These are phyloP conservation scores for Trachymyrmex cornetzi DNA, from an alignment of 1,140 invertebrate genomes.

Conservation along the genomic window DNA sequence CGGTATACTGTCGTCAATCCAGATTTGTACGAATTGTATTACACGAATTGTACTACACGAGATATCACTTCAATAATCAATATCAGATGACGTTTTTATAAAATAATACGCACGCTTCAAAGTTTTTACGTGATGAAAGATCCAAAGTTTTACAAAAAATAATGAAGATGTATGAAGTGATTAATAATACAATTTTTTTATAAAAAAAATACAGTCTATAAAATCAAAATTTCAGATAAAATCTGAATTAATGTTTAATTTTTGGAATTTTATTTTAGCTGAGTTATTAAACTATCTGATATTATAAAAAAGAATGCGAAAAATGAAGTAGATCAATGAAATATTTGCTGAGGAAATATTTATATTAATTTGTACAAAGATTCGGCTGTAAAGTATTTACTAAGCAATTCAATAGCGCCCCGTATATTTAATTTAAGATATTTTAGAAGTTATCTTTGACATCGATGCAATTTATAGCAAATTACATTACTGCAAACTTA, in stretches of 20 bases:
- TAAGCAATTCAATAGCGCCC: neutral
- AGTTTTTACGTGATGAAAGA: neutral
- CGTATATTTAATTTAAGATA: neutral
- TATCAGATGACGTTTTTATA: neutral
- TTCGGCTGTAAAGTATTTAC: neutral
- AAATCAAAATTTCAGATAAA: conserved; percentile 4
- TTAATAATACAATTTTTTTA: neutral
- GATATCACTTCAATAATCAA: conserved; percentile 30
- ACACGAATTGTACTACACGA: conserved; percentile 35
- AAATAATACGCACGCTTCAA: neutral
- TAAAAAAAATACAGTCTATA: neutral
- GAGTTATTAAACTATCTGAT: conserved; percentile 11
- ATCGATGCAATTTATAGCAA: neutral
- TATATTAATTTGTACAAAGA: conserved; percentile 14
- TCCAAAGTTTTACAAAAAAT: neutral
- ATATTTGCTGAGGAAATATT: conserved; percentile 11
- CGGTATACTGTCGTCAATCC: conserved; percentile 61
- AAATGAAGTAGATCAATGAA: neutral
- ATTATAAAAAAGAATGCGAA: neutral
- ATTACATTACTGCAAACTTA: neutral
- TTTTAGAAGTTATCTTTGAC: neutral
- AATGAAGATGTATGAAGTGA: neutral
- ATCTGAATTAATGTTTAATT: neutral
- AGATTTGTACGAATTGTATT: conserved; percentile 62
- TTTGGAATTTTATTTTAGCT: neutral